Percentiles rank a stretch among this genome's conserved stretches.
phyloP scores from a whole-genome alignment of 2,888 invertebrate genomes.

The Polydrusus pterygomalis region DNA sequence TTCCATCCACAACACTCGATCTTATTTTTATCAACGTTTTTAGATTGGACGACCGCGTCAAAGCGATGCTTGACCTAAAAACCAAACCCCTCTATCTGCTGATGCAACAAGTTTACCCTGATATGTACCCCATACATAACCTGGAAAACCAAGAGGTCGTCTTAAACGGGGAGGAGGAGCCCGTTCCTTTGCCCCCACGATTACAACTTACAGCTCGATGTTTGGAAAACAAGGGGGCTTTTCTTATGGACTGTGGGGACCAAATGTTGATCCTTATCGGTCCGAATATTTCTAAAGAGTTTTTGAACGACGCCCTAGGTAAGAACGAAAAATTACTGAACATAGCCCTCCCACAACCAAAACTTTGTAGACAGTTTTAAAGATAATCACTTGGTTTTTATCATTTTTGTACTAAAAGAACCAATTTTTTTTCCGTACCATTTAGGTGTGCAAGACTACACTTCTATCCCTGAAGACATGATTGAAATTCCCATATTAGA shows the following conservation, averaged over 20 bases:
- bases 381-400: too few species aligned
- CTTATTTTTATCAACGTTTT: neutral
- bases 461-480: conserved; percentile 85
- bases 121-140: conserved; percentile 90
- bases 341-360: too few species aligned
- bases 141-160: conserved; percentile 72
- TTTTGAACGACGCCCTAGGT: conserved; percentile 82
- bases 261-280: conserved; percentile 89
- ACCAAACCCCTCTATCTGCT: conserved; percentile 86
- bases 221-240: conserved; percentile 90
- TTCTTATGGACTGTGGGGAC: conserved; percentile 92
- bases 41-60: conserved; percentile 93
- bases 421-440: too few species aligned
- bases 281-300: conserved; percentile 82
- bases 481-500: conserved; percentile 86
- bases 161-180: conserved; percentile 67
- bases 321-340: too few species aligned
- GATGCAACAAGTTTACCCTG: conserved; percentile 92
- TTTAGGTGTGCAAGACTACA: conserved; percentile 79
- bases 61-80: conserved; percentile 95
- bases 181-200: conserved; percentile 81
- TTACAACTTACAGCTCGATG: conserved; percentile 90
- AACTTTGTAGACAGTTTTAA: too few species aligned
- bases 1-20: too few species aligned
- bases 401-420: too few species aligned